Percentiles rank a stretch among this genome's conserved stretches.
phyloP scores from a whole-genome alignment of 2,888 invertebrate genomes.

The Zygogramma bicolorata region DNA sequence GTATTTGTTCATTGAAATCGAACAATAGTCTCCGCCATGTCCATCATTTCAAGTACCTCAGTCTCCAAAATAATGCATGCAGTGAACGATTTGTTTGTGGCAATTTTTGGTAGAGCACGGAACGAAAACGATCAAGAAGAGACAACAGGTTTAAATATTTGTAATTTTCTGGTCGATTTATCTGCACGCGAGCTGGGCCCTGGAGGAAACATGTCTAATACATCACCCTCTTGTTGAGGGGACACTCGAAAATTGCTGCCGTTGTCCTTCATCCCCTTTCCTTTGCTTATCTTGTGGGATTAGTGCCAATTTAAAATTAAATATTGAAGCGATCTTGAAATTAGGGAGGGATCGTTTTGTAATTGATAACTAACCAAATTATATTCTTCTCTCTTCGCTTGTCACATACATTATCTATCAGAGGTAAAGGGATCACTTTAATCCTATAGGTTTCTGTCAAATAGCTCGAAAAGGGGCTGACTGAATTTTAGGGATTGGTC shows the following conservation, averaged over 20 bases:
- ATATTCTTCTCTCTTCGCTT: conserved; percentile 34
- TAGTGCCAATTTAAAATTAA: conserved; percentile 62
- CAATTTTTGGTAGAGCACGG: conserved; percentile 14
- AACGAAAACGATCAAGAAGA: conserved; percentile 22
- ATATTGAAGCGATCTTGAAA: conserved; percentile 63
- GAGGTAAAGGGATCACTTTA: neutral
- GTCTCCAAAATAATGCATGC: neutral
- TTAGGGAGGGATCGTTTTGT: conserved; percentile 57
- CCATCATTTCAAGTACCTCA: neutral
- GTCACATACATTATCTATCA: conserved; percentile 37
- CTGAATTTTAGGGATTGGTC: too few relatives aligned
- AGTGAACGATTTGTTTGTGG: neutral
- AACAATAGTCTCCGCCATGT: too few relatives aligned
- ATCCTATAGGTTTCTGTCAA: neutral
- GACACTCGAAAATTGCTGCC: conserved; percentile 61
- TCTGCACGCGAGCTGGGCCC: conserved; percentile 50
- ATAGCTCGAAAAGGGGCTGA: too few relatives aligned
- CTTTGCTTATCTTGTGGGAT: conserved; percentile 58
- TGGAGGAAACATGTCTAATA: conserved; percentile 53
- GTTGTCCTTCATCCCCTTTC: conserved; percentile 47
- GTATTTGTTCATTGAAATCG: too few relatives aligned
- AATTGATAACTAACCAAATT: conserved; percentile 51
- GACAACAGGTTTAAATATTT: conserved; percentile 49
- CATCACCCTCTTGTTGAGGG: conserved; percentile 56
- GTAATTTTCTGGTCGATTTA: conserved; percentile 58